Base-by-base conservation (phyloP, 2,888 invertebrate genomes). In the Caenorhabditis zanzibari region DNA sequence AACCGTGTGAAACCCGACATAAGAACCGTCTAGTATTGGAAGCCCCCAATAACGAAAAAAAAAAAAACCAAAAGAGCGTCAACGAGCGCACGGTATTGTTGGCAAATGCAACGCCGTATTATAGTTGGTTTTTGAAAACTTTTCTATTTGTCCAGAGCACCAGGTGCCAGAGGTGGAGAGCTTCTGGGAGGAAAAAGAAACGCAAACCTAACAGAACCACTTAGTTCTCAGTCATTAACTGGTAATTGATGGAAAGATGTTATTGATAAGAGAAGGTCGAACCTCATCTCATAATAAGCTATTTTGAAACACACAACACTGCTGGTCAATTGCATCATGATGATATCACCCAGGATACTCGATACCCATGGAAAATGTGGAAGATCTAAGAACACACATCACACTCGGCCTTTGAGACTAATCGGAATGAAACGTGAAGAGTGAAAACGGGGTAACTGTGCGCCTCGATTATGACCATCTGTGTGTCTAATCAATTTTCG, bases 371-470 rank as follows among this genome's bases (percentile, higher is more conserved):
- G 54, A 47, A 47, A 35, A 66, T 14, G 56, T 28, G 32, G 32
- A 26, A 79, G 64, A 79, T 79, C 79, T 79, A 79, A 79, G 79
- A 79, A 79, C 79, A 79, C 79, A 79, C 79, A 79, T 79, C 79
- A 71, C 58, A 32, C 22, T 14, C 26, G 47, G 24, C 28, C 22
- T 22, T 19, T 49, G 28, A 49, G 44, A 58, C 22, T 47, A 58
- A 52, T 61, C 59, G 54, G 24, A 61, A 44, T 54, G 64, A 79
- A 64, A 71, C 71, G 79, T 71, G 71, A 71, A 71, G 38, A 56
- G 54, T 54, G 54, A 69, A 77, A 69, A 32, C 68, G 38, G 66
- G 54, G 77, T 26, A 41, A 77, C 61, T 16, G 38, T 28, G 59
- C 24, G 28, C 52, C 28, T 28, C 69, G 69, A 61, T 77, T 77